Conservation (phyloP, 2,797 vertebrate genomes). For the Tokudaia muenninki region DNA sequence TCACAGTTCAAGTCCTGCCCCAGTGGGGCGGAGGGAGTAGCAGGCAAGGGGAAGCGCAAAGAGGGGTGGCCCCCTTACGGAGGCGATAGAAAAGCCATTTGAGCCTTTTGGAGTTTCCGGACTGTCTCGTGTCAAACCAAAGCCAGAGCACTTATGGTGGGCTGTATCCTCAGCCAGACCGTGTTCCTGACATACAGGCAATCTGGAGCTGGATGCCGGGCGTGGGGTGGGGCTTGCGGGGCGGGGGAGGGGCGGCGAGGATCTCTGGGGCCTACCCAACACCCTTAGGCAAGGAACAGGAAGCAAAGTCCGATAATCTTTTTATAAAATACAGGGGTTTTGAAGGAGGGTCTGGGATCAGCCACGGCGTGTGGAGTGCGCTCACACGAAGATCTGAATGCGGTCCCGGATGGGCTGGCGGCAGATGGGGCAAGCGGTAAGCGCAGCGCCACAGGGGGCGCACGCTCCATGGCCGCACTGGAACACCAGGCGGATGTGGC, state of each 20-base stretch:
- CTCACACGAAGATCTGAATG: conserved; percentile 96
- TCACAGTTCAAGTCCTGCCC: neutral
- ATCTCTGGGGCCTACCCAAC: neutral
- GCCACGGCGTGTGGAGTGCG: neutral
- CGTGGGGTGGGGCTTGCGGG: rapidly evolving
- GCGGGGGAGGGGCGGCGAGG: neutral
- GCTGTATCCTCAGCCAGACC: neutral
- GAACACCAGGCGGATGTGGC: conserved; percentile 98
- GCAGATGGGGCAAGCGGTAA: conserved; percentile 97
- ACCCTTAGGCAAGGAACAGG: conserved; percentile 54
- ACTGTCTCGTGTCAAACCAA: neutral
- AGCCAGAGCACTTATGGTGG: too few species aligned
- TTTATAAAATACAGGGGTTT: conserved; percentile 77
- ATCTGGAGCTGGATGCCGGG: neutral
- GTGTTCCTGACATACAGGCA: neutral
- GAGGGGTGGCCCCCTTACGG: neutral
- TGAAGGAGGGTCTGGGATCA: neutral
- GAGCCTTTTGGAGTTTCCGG: rapidly evolving
- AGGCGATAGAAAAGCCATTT: neutral
- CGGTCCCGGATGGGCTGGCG: conserved; percentile 97
- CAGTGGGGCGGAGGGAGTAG: neutral
- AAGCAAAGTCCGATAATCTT: conserved; percentile 19
- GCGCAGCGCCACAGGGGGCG: conserved; percentile 94
- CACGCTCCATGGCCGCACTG: conserved; percentile 99
- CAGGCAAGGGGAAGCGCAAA: neutral